Evolutionary conservation across 2,888 invertebrate species (phyloP).

Genomic region (Poecilobothrus nobilitatus): DNA sequence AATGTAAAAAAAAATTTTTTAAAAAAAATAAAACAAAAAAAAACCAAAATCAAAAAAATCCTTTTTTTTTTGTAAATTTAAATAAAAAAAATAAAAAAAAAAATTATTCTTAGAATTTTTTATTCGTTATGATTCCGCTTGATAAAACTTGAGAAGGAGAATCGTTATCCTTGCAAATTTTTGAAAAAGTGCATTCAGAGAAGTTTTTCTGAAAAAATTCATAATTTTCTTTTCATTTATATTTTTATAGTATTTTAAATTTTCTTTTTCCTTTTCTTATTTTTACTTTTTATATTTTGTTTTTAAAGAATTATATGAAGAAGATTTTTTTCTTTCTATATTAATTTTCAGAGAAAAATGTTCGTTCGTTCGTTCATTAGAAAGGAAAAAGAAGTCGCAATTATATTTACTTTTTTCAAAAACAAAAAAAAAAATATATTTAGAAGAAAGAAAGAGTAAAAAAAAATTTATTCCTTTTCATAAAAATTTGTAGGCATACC

Average conservation of each 20-base stretch:
- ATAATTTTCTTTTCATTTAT: neutral
- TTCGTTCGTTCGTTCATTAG: neutral
- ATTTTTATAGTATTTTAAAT: neutral
- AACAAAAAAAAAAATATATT: neutral
- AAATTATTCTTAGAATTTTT: constrained; percentile 6
- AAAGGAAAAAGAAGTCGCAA: constrained; percentile 4
- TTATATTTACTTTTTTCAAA: neutral
- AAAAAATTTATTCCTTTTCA: neutral
- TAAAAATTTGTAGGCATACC: neutral
- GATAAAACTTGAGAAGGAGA: constrained; percentile 4
- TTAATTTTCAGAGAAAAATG: neutral
- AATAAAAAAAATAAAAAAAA: neutral
- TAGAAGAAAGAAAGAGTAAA: neutral
- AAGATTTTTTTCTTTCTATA: neutral
- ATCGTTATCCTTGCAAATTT: constrained; percentile 4
- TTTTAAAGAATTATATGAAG: neutral
- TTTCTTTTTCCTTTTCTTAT: neutral
- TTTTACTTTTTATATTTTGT: neutral
- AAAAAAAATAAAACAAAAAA: neutral
- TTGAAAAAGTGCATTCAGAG: neutral
- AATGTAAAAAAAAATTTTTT: neutral
- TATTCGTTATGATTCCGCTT: constrained; percentile 6
- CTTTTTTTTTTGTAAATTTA: neutral
- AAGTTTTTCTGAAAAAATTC: neutral
- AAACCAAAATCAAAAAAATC: neutral